Conservation (phyloP, 2,888 invertebrate genomes). For the Athalia rosae region DNA sequence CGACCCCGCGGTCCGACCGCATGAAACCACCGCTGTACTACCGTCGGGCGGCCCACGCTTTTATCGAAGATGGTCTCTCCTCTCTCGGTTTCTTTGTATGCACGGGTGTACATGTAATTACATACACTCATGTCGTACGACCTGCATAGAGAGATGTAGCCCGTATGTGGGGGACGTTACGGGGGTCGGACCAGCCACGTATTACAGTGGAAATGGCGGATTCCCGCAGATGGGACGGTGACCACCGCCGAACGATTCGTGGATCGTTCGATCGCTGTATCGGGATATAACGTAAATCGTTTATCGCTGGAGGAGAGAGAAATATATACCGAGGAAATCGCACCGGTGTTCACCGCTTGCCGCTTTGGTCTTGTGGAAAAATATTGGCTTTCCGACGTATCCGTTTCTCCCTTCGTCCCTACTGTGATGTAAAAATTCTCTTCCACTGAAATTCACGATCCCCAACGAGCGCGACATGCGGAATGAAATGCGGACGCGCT, state of each 20-base stretch:
- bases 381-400: slow-evolving; percentile 23
- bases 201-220: slow-evolving; percentile 6
- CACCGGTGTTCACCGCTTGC: not conserved
- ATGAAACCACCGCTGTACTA: not conserved
- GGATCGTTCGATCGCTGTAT: slow-evolving; percentile 21
- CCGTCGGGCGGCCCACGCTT: slow-evolving; percentile 16
- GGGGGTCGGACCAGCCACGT: not conserved
- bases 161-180: not conserved
- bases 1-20: not conserved
- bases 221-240: not conserved
- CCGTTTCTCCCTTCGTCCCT: not conserved
- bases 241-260: slow-evolving; percentile 28
- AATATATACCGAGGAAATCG: not conserved
- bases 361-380: not conserved
- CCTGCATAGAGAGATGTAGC: not conserved
- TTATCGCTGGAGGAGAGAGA: not conserved
- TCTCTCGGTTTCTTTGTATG: not conserved
- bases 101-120: not conserved
- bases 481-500: not conserved
- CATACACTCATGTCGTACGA: not conserved
- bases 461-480: not conserved
- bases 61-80: not conserved
- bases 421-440: not conserved
- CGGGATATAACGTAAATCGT: not conserved
- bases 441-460: not conserved